Conservation (phyloP, 2,113 vertebrate species). For the Hucho hucho region DNA sequence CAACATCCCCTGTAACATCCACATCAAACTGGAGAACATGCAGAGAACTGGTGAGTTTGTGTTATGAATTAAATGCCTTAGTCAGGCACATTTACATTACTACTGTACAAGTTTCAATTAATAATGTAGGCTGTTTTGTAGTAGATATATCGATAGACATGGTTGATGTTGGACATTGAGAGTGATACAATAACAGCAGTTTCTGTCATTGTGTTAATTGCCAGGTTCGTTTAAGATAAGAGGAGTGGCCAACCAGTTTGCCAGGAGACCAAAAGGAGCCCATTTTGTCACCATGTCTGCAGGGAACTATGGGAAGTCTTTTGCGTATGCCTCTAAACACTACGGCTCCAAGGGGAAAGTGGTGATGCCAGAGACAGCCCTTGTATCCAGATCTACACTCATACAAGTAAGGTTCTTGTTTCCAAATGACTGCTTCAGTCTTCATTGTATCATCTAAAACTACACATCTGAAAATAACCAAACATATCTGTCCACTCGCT, state of each 20-base stretch:
- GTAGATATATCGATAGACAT: background rate
- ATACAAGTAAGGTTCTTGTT: constrained; percentile 64
- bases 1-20: constrained; percentile 49
- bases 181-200: background rate
- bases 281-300: constrained; percentile 77
- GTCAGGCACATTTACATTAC: background rate
- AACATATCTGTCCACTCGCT: background rate
- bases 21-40: constrained; percentile 79
- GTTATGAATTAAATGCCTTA: background rate
- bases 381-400: constrained; percentile 65
- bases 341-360: constrained; percentile 73
- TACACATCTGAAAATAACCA: background rate
- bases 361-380: constrained; percentile 76
- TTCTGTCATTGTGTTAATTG: background rate
- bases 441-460: background rate
- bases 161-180: background rate
- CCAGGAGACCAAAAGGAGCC: constrained; percentile 49
- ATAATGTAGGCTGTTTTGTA: no score
- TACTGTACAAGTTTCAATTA: background rate
- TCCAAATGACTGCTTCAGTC: background rate
- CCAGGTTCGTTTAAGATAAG: constrained; percentile 80
- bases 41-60: constrained; percentile 68
- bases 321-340: constrained; percentile 75
- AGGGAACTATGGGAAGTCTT: constrained; percentile 79
- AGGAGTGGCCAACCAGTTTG: constrained; percentile 78